Conservation (phyloP, 1,140 invertebrate species). For the Brachionus calyciflorus region DNA sequence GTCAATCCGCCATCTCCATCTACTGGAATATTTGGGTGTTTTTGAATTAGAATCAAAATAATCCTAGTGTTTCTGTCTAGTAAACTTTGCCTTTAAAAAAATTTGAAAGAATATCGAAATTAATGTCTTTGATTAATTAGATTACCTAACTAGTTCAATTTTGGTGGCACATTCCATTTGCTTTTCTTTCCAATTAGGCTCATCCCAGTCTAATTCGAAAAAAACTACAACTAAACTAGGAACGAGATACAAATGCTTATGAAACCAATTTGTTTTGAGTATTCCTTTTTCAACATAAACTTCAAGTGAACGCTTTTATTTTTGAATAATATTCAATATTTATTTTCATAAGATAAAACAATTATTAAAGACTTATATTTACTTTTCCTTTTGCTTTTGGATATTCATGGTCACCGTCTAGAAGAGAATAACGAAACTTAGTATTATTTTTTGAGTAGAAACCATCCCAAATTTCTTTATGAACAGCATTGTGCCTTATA, state of each 20-base stretch:
- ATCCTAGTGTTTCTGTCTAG: conserved; percentile 80
- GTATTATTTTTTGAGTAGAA: conserved; percentile 78
- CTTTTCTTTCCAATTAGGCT: conserved; percentile 85
- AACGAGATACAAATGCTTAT: conserved; percentile 83
- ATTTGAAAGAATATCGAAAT: conserved; percentile 29
- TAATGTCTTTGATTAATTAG: background rate
- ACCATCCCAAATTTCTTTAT: conserved; percentile 85
- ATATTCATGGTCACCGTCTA: conserved; percentile 73
- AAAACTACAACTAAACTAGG: conserved; percentile 90
- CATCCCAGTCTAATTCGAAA: conserved; percentile 95
- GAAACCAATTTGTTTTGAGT: conserved; percentile 89
- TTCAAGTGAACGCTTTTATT: background rate
- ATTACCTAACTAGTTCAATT: conserved; percentile 78
- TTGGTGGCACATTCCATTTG: conserved; percentile 84
- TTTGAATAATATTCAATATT: background rate
- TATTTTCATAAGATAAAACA: conserved; percentile 1
- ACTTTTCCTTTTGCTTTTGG: conserved; percentile 83
- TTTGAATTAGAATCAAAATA: conserved; percentile 83
- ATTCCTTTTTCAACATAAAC: conserved; percentile 74
- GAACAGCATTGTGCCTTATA: conserved; percentile 75
- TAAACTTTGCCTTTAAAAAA: conserved; percentile 65
- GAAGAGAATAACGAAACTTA: conserved; percentile 73
- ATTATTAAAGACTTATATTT: too few relatives aligned
- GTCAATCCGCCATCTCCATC: conserved; percentile 77
- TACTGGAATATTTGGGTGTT: conserved; percentile 68